Base-by-base conservation (phyloP, 1,140 invertebrate genomes). In the Zaprionus ornatus region DNA sequence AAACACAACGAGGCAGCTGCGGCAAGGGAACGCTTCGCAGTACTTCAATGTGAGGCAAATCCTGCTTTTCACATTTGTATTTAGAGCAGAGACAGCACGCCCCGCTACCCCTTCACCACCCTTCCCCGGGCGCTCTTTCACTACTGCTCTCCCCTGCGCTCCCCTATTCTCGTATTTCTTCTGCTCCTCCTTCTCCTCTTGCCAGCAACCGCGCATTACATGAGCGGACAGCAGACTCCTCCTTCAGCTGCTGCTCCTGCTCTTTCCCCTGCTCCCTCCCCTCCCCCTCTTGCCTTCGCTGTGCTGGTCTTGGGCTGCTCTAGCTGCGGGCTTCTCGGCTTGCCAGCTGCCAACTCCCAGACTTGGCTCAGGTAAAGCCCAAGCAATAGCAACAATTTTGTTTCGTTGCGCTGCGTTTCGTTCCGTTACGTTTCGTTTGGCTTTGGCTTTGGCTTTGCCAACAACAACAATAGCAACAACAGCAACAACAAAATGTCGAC, bases 61-160 rank as follows among this genome's bases (percentile, higher is more conserved):
- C 69, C 74, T 50, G 78, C 73, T 60, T 65, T 77, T 50, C 68
- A 74, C 78, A 77, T 85, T 85, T 70, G 74, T 78, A 84, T 84
- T 81, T 79, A 55, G 83, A 84, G 82, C 61, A 77, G 19, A 60
- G 60, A 56, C 73, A 64, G 19, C 42, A 35, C 19, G n/a, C n/a
- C n/a, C 40, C 42, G 17, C 55, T 29, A 27, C 1, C 25, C 25
- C 25, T 27, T 7, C 25, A n/a, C 40, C 40, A n/a, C 25, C n/a
- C 27, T 55, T 19, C 56, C 19, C 5, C 5, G n/a, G 23, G 55
- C 27, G 48, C 57, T 52, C 19, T 9, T 50, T 19, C 21, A 32
- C 19, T 15, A 25, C 25, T 17, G 40, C 40, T 42, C 0, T n/a
- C 40, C 40, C 6, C 2, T 7, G n/a, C n/a, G 6, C 13, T 37